A percentile compares a stretch with the other conserved stretches of the same genome.
Evolutionary conservation across 2,113 vertebrate species (phyloP).

Genomic region (Sphaerodactylus townsendi): DNA sequence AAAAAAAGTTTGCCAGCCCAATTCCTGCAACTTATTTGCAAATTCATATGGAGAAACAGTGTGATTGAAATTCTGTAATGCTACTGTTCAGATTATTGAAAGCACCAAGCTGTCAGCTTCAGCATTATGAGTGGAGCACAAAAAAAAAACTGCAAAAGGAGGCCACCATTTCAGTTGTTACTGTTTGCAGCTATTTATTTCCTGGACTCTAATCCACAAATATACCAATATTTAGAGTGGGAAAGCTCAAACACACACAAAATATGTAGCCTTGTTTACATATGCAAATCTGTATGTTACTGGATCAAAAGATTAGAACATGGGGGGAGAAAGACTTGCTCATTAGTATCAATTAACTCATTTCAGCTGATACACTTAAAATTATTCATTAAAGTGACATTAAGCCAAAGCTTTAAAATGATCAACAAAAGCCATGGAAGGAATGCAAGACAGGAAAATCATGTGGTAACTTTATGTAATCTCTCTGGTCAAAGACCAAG

Average conservation of each 20-base stretch:
- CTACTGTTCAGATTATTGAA: conserved; percentile 55
- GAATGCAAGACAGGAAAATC: background rate
- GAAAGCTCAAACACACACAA: background rate
- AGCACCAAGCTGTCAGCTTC: conserved; percentile 55
- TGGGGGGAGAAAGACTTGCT: background rate
- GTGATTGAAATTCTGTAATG: conserved; percentile 65
- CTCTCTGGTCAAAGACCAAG: background rate
- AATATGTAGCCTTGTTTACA: background rate
- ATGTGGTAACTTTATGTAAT: background rate
- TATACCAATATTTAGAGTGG: background rate
- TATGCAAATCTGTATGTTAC: background rate
- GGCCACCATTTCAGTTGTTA: conserved; percentile 18
- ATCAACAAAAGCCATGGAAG: background rate
- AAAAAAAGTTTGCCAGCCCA: too few relatives aligned
- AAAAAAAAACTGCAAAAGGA: background rate
- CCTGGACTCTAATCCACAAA: conserved; percentile 28
- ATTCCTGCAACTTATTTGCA: conserved; percentile 48
- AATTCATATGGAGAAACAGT: conserved; percentile 29
- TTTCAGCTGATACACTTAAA: conserved; percentile 11
- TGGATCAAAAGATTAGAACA: background rate
- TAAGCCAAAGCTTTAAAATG: background rate
- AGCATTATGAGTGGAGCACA: conserved; percentile 29
- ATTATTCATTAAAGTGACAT: background rate
- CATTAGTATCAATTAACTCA: background rate
- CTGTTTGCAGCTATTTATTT: conserved; percentile 30